Percentiles rank a stretch among this genome's conserved stretches.
Evolutionary conservation across 2,797 vertebrate genomes (phyloP).

Genomic region (Gymnothorax javanicus): DNA sequence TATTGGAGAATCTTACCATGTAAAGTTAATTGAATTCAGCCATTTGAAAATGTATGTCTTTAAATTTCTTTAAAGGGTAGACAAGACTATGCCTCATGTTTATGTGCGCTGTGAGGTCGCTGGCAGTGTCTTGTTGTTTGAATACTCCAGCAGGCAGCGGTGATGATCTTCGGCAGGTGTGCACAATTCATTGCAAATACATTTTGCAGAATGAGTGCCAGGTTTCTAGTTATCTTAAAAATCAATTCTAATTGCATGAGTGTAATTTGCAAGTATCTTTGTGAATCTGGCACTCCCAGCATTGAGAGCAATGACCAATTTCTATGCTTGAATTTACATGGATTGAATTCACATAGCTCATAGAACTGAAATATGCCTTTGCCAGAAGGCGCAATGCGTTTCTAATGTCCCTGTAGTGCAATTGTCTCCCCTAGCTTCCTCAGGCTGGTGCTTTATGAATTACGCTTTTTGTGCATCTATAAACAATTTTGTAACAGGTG

Average conservation of each 20-base stretch:
- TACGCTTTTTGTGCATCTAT: neutral
- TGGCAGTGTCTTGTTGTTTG: neutral
- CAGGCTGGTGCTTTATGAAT: neutral
- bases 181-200: neutral
- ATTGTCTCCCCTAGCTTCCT: neutral
- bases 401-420: neutral
- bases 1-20: neutral
- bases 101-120: neutral
- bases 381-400: neutral
- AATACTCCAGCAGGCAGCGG: neutral
- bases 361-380: neutral
- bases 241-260: neutral
- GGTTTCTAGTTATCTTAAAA: constrained; percentile 2
- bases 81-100: neutral
- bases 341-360: neutral
- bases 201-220: neutral
- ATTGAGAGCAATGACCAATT: neutral
- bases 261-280: neutral
- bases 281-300: neutral
- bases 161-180: neutral
- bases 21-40: neutral
- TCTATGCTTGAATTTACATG: neutral
- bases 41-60: neutral
- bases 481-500: neutral
- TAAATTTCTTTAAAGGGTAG: neutral